Evolutionary conservation across 2,888 invertebrate species (phyloP), one percentile per base, ranked within the genome.

Genomic region (Phrixothrix hirtus): DNA sequence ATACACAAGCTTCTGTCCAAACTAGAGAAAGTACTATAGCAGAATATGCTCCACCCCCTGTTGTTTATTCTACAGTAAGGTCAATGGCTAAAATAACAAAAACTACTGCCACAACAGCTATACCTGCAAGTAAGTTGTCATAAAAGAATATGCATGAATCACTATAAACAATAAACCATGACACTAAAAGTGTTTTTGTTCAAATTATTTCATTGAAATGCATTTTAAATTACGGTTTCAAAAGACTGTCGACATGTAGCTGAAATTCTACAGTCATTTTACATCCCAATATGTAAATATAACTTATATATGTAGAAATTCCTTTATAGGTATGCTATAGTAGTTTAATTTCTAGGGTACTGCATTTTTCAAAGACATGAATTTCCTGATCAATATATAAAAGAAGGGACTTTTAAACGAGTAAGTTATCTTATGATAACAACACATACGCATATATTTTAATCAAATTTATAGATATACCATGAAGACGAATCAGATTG

Each of bases 401-500:
- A 87, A 64, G 91, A 91, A 79, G 92, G 92, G 38, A 88, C 88
- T 66, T 90, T 89, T 59, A 88, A 88, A 76, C 79, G 93, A 79
- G 93, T 92, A 76, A 85, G 84, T 78, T 37, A 50, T 5, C 10
- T 10, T n/a, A 15, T 11, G n/a, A 11, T 14, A 15, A 6, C 1
- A 16, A 7, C 1, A 13, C 9, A 9, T 13, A 25, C 3, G 7
- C 16, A 16, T 11, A 1, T 7, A 29, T 57, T 27, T 6, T 13
- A 16, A 26, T 10, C 11, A 5, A 10, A 60, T 55, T 59, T 51
- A 77, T 79, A 90, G 89, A 80, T 91, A 46, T 89, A 89, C 75
- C 84, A 87, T 17, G 87, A 91, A 68, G 90, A 92, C 61, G 92
- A 92, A 69, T 85, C 90, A 17, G 92, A 92, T 70, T 94, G 93